Percentiles rank a stretch among this genome's conserved stretches.
Evolutionary conservation across 2,888 invertebrate genomes (phyloP).

Genomic region (Cataglyphis altisquamis): DNA sequence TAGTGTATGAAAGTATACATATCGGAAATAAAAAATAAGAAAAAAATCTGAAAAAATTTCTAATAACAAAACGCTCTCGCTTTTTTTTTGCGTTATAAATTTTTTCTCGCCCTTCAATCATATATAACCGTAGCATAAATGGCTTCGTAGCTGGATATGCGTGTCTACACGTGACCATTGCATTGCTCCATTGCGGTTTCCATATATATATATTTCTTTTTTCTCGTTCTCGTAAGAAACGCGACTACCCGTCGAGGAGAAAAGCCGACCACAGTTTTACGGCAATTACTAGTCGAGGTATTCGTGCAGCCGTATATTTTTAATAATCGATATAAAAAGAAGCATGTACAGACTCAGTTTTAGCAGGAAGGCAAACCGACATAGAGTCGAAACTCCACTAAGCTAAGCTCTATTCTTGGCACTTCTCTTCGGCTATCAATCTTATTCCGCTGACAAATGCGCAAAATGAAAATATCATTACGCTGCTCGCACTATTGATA

Average conservation of each 20-base stretch:
- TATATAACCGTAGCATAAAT: not conserved
- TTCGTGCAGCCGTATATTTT: not conserved
- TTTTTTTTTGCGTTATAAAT: not conserved
- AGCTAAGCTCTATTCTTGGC: not conserved
- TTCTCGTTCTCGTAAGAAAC: not conserved
- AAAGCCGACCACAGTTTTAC: not conserved
- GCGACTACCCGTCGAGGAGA: slow-evolving; percentile 2
- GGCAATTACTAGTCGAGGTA: not conserved
- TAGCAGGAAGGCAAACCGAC: too few species aligned
- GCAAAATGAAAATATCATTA: not conserved
- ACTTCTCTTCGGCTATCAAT: not conserved
- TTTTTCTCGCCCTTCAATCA: not conserved
- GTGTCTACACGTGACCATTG: slow-evolving; percentile 35
- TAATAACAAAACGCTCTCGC: not conserved
- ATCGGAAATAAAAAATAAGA: not conserved
- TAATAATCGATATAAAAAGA: not conserved
- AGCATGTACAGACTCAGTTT: too few species aligned
- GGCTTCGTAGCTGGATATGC: slow-evolving; percentile 18
- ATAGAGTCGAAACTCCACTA: not conserved
- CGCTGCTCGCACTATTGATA: not conserved
- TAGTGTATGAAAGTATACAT: not conserved
- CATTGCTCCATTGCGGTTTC: slow-evolving; percentile 23
- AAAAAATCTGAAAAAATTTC: not conserved
- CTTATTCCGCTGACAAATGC: not conserved
- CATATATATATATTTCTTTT: not conserved